phyloP scores from a whole-genome alignment of 2,888 invertebrate species.

The Mythimna impura region DNA sequence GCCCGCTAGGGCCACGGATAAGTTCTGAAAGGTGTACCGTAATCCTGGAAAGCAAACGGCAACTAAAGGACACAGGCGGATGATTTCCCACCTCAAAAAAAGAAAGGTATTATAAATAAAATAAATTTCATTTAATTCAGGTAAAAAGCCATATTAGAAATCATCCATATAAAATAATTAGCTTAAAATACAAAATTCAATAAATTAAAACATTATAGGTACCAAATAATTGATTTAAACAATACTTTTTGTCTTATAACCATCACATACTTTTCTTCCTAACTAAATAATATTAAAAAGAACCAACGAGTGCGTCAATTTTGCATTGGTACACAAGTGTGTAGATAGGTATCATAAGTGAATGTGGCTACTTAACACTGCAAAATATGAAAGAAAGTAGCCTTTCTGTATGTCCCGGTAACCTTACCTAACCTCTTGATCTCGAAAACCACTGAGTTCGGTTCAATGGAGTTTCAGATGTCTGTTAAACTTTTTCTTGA shows the following conservation, averaged over 20 bases:
- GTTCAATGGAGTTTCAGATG: conserved; percentile 29
- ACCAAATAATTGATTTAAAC: no score
- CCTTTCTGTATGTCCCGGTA: conserved; percentile 38
- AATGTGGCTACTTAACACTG: conserved; percentile 21
- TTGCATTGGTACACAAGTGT: not conserved
- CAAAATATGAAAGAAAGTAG: conserved; percentile 53
- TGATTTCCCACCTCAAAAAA: no score
- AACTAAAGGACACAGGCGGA: no score
- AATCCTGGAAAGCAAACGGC: no score
- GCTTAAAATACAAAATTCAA: no score
- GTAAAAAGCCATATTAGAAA: no score
- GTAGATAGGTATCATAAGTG: conserved; percentile 5
- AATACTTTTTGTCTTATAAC: not conserved
- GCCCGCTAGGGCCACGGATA: no score
- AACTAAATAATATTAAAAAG: not conserved
- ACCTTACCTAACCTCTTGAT: conserved; percentile 48
- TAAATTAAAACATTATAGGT: no score
- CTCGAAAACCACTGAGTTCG: conserved; percentile 33
- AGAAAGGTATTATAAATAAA: no score
- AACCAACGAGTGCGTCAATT: not conserved
- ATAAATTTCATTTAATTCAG: no score
- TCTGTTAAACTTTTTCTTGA: conserved; percentile 6
- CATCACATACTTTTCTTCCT: not conserved
- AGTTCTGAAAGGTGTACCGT: no score
- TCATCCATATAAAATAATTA: no score